Conservation (phyloP, 2,113 vertebrate species). For the Geothlypis trichas region DNA sequence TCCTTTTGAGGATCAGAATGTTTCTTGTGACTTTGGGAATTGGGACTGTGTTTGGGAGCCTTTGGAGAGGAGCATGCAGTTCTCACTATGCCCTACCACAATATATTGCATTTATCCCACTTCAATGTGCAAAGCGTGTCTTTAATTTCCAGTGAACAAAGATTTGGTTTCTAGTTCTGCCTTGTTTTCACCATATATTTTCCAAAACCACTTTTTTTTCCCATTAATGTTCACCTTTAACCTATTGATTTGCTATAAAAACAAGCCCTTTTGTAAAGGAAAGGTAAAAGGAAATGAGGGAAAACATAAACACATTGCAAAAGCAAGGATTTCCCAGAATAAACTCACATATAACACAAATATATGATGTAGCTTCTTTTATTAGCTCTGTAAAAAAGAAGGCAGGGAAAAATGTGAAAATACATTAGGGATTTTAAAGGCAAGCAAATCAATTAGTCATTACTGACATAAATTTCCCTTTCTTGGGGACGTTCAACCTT, state of each 20-base stretch:
- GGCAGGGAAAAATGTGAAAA: constrained; percentile 55
- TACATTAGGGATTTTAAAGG: constrained; percentile 63
- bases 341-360: constrained; percentile 47
- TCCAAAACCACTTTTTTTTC: neutral
- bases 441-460: constrained; percentile 75
- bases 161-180: constrained; percentile 35
- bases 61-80: neutral
- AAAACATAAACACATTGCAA: constrained; percentile 68
- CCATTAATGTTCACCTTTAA: constrained; percentile 41
- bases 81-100: neutral
- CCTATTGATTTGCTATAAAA: constrained; percentile 54
- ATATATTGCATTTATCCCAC: constrained; percentile 1
- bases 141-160: constrained; percentile 38
- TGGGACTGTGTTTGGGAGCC: neutral
- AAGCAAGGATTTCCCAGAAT: constrained; percentile 60
- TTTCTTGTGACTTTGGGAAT: neutral
- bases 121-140: neutral
- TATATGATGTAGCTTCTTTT: constrained; percentile 64
- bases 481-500: constrained; percentile 72
- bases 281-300: constrained; percentile 65
- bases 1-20: neutral
- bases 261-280: constrained; percentile 48
- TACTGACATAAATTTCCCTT: constrained; percentile 73
- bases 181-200: constrained; percentile 55
- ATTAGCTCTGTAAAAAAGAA: constrained; percentile 59